phyloP scores from a whole-genome alignment of 2,113 vertebrate genomes.

The Hippocampus zosterae region DNA sequence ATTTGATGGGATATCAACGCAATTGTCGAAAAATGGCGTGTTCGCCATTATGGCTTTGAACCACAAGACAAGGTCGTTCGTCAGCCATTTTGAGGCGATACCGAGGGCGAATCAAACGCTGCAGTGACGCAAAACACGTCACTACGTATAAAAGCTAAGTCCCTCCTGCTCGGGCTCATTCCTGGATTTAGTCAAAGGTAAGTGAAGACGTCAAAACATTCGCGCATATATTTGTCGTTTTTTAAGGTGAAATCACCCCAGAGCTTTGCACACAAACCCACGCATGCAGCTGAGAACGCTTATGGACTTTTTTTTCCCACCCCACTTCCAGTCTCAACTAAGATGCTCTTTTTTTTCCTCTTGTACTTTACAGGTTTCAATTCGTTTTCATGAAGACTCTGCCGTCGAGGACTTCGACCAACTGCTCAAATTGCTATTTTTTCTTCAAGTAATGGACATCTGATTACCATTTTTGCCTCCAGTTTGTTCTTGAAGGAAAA shows the following conservation, averaged over 20 bases:
- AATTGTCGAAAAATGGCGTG: neutral
- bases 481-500: constrained; percentile 75
- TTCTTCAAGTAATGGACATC: constrained; percentile 82
- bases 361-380: constrained; percentile 65
- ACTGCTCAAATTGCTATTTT: constrained; percentile 67
- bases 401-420: constrained; percentile 75
- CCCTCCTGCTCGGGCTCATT: constrained; percentile 61
- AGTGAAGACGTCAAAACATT: constrained; percentile 47
- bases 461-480: constrained; percentile 77
- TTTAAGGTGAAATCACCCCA: constrained; percentile 23
- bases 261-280: constrained; percentile 11
- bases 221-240: neutral
- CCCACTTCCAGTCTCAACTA: constrained; percentile 16
- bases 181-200: constrained; percentile 78
- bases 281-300: constrained; percentile 1
- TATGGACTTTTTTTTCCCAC: neutral
- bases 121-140: constrained; percentile 70
- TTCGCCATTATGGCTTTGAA: constrained; percentile 60
- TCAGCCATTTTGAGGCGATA: constrained; percentile 53
- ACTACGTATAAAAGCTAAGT: constrained; percentile 60
- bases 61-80: constrained; percentile 15
- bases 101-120: constrained; percentile 1
- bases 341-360: constrained; percentile 59
- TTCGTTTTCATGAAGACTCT: constrained; percentile 67
- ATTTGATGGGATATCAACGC: neutral